Conservation (phyloP, 2,888 invertebrate species). For the Macrosoma leucophasiata region DNA sequence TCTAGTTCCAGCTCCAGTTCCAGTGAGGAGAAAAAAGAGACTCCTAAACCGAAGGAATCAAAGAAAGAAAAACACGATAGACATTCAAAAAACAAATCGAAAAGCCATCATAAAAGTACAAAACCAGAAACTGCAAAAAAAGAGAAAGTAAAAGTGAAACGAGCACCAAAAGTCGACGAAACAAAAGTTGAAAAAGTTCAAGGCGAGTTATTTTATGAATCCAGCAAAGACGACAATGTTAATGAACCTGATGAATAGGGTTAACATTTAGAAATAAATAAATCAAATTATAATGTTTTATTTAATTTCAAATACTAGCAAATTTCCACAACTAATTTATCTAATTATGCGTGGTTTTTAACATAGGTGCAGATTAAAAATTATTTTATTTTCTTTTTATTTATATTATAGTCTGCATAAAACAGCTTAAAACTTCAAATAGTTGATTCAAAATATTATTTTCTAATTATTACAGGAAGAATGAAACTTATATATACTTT, state of each 20-base stretch:
- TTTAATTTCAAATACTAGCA: too few species aligned
- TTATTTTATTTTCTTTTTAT: too few species aligned
- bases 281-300: too few species aligned
- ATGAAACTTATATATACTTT: not conserved
- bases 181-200: slow-evolving; percentile 17
- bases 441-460: not conserved
- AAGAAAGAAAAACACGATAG: slow-evolving; percentile 8
- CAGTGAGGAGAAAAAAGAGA: slow-evolving; percentile 19
- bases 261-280: not conserved
- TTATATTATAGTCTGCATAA: too few species aligned
- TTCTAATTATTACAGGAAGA: not conserved
- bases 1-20: too few species aligned
- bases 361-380: too few species aligned
- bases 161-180: not conserved
- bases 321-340: too few species aligned
- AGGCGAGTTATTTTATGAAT: slow-evolving; percentile 49
- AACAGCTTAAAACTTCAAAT: not conserved
- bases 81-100: slow-evolving; percentile 10
- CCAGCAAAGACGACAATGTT: slow-evolving; percentile 59
- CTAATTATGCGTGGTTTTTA: too few species aligned
- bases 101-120: slow-evolving; percentile 9
- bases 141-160: slow-evolving; percentile 6
- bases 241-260: slow-evolving; percentile 48
- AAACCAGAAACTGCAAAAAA: slow-evolving; percentile 5
- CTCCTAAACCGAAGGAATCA: slow-evolving; percentile 16